Percentiles rank a stretch among this genome's conserved stretches.
Evolutionary conservation across 2,113 vertebrate genomes (phyloP).

Genomic region (human (Homo sapiens)): DNA sequence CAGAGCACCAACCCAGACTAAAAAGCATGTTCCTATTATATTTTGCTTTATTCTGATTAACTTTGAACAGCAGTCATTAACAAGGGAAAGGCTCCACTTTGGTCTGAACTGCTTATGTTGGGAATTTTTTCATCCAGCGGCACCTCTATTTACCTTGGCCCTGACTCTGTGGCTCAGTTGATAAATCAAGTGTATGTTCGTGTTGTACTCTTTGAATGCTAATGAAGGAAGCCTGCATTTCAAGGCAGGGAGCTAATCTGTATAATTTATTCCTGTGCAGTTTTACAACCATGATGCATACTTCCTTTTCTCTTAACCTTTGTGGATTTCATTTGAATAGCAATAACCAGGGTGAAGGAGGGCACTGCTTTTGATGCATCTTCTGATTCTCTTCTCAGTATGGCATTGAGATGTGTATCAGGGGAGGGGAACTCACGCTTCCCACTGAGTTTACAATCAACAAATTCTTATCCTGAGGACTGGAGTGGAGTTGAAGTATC

Average conservation of each 20-base stretch:
- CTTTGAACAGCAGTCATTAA: background rate
- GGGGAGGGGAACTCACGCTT: background rate
- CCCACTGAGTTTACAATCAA: constrained; percentile 50
- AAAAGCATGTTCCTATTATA: background rate
- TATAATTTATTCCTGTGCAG: constrained; percentile 38
- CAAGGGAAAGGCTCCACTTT: background rate
- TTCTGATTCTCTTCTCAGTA: background rate
- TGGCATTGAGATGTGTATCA: background rate
- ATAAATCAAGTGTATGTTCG: background rate
- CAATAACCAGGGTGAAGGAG: background rate
- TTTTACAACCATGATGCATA: background rate
- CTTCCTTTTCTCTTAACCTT: background rate
- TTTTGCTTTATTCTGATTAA: constrained; percentile 19
- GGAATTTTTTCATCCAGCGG: background rate
- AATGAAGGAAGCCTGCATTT: constrained; percentile 32
- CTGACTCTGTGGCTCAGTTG: background rate
- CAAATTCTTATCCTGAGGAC: constrained; percentile 66
- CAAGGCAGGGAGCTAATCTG: constrained; percentile 26
- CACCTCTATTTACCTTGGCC: background rate
- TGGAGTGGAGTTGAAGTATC: constrained; percentile 60
- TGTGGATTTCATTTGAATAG: constrained; percentile 34
- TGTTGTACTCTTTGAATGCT: background rate
- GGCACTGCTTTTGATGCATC: background rate
- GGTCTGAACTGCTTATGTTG: background rate
- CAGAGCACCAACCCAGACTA: background rate